Evolutionary conservation across 2,888 invertebrate genomes (phyloP), one percentile per base, ranked within the genome.

Genomic region (Chloroclystis v-ata): DNA sequence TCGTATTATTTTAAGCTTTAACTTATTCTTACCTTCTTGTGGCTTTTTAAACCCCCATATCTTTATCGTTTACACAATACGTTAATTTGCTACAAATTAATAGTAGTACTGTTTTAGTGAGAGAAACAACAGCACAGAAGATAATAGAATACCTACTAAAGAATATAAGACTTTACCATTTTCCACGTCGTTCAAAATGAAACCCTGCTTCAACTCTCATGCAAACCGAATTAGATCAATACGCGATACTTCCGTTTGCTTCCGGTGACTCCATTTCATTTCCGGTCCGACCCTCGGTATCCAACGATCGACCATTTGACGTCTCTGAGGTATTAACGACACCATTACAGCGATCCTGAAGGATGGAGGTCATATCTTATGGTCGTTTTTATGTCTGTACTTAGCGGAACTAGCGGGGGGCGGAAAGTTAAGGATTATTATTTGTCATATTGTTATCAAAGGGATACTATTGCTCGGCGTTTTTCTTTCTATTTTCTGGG

Each of bases 231-330:
- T 50, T 46, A 40, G 46, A 50, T 47, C 43, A 35, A 50, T 43
- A 43, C n/a, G 38, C 32, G 50, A 47, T 46, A 41, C 46, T 46
- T 63, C 62, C 59, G 60, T 53, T 61, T 61, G 63, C 61, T 54
- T 58, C 32, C 32, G 32, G 16, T 5, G 32, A 33, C 14, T 33
- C 16, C 66, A 54, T 56, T 65, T 75, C 69, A 75, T 76, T 75
- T 75, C 75, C 76, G 33, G 37, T 9, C 8, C 40, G 32, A 43
- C 49, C 50, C 50, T 38, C 43, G 43, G n/a, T n/a, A 30, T 37
- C 46, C 42, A 10, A 49, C 45, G 38, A 49, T 37, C 43, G 26
- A 28, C 35, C 44, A 37, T 49, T 49, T 44, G 44, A 48, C 48
- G 30, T 43, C 43, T 43, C 43, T 40, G 48, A 41, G 28, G 40